A percentile compares a stretch with the other conserved stretches of the same genome.
These are phyloP conservation scores for Rynchops niger DNA, from an alignment of 2,113 vertebrate genomes.

Conservation along the genomic window DNA sequence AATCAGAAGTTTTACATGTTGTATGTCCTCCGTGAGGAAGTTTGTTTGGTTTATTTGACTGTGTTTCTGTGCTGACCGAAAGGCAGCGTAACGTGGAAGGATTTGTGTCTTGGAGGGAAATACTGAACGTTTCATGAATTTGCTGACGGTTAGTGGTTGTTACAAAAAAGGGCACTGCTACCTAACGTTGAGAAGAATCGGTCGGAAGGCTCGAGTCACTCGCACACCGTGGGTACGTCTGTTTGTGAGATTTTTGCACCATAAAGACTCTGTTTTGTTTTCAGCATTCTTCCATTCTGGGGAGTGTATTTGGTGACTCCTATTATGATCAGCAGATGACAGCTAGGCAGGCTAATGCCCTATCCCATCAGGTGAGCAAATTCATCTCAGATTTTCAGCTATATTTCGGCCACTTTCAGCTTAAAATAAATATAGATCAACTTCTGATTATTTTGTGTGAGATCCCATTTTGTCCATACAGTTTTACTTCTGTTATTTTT, in stretches of 20 bases:
- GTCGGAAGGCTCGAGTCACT: not conserved
- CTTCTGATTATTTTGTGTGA: not conserved
- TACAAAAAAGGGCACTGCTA: not conserved
- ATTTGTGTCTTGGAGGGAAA: not conserved
- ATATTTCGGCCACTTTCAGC: not conserved
- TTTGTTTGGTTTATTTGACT: not conserved
- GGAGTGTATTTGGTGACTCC: conserved; percentile 94
- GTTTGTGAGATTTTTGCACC: conserved; percentile 8
- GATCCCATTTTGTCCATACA: not conserved
- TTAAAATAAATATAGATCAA: conserved; percentile 7
- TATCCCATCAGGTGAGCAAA: conserved; percentile 93
- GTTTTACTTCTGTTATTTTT: not conserved
- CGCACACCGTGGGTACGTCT: not conserved
- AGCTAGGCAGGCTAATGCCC: conserved; percentile 93
- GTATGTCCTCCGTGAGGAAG: not conserved
- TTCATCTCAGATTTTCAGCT: conserved; percentile 41
- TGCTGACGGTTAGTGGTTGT: not conserved
- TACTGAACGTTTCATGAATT: rapidly evolving
- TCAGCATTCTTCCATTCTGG: conserved; percentile 92
- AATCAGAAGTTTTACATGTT: not conserved
- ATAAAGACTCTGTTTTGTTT: conserved; percentile 72
- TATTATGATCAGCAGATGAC: conserved; percentile 98
- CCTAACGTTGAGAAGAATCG: not conserved
- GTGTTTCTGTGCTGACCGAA: not conserved
- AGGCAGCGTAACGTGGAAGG: not conserved